A percentile compares a stretch with the other conserved stretches of the same genome.
Evolutionary conservation across 1,140 invertebrate species (phyloP).

Genomic region (Cyclargus thomasi): DNA sequence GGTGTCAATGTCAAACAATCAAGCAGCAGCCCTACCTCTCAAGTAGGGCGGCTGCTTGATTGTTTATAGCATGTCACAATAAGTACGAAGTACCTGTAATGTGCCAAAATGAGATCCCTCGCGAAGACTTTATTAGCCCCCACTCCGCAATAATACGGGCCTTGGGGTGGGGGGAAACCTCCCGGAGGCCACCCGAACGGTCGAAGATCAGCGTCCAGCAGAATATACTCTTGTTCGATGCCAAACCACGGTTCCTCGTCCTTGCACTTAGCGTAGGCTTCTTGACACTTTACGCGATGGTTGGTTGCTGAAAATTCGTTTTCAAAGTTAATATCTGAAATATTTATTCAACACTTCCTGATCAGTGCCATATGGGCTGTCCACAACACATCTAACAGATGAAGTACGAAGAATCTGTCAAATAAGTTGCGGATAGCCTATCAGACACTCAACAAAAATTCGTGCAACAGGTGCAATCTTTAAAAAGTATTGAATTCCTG

Average conservation of each 20-base stretch:
- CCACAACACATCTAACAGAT: no score
- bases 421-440: no score
- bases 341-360: no score
- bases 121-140: conserved; percentile 93
- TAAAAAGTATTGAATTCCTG: no score
- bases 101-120: conserved; percentile 90
- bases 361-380: no score
- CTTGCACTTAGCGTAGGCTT: conserved; percentile 72
- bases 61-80: neutral
- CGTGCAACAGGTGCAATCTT: no score
- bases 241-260: conserved; percentile 96
- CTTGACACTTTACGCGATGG: conserved; percentile 16
- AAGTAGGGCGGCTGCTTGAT: no score
- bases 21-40: no score
- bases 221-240: conserved; percentile 89
- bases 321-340: neutral
- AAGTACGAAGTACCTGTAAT: conserved; percentile 23
- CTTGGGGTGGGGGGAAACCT: conserved; percentile 83
- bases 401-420: no score
- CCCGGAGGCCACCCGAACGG: conserved; percentile 93
- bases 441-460: no score
- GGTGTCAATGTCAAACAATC: no score
- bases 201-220: conserved; percentile 85
- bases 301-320: conserved; percentile 4
- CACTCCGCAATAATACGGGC: conserved; percentile 86